Percentiles rank a stretch among this genome's conserved stretches.
These are phyloP conservation scores for Tangara arthus DNA, from an alignment of 2,797 vertebrate species.

Conservation along the genomic window DNA sequence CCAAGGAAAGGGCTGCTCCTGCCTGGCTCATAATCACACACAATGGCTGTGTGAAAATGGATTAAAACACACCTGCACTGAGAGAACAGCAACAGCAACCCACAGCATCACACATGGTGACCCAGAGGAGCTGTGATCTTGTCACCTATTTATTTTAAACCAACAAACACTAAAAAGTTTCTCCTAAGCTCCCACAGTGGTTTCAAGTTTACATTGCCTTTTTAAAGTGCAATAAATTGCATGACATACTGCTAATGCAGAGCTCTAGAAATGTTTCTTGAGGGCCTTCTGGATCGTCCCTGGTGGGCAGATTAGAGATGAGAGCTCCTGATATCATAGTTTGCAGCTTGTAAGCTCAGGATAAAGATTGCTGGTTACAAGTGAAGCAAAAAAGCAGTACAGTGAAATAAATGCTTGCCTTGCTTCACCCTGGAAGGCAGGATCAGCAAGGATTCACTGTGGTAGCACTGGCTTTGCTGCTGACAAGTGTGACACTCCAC, in stretches of 20 bases:
- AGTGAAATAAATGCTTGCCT: slow-evolving; percentile 5
- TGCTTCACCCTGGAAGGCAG: slow-evolving; percentile 10
- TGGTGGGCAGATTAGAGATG: background rate
- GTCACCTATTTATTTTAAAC: background rate
- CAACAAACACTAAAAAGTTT: background rate
- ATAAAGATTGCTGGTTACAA: background rate
- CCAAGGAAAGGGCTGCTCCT: background rate
- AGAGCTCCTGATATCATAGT: background rate
- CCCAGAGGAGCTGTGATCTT: background rate
- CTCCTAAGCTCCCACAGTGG: background rate
- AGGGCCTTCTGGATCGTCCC: background rate
- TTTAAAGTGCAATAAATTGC: background rate
- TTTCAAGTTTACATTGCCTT: background rate
- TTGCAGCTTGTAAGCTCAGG: background rate
- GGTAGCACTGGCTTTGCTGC: background rate
- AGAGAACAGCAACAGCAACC: background rate
- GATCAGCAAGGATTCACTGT: slow-evolving; percentile 4
- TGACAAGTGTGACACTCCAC: background rate
- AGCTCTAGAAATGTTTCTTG: background rate
- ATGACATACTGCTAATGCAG: background rate
- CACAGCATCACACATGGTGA: background rate
- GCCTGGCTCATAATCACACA: background rate
- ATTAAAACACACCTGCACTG: background rate
- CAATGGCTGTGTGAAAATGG: background rate
- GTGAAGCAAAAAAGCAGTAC: background rate